A percentile compares a stretch with the other conserved stretches of the same genome.
Evolutionary conservation across 2,797 vertebrate species (phyloP).

Genomic region (Knipowitschia caucasica): DNA sequence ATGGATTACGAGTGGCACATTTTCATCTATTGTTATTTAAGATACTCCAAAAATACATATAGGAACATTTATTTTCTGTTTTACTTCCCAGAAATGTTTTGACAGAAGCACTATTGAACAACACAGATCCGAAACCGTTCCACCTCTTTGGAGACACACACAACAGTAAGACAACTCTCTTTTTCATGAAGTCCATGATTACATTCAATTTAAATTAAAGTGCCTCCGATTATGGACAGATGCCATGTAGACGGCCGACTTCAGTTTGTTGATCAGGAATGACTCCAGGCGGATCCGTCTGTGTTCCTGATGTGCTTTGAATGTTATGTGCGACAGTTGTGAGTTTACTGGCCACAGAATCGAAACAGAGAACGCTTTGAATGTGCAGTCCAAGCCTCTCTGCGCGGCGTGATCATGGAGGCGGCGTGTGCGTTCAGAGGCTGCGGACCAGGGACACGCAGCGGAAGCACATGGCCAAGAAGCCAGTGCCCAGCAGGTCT

Average conservation of each 20-base stretch:
- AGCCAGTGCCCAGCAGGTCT: slow-evolving; percentile 90
- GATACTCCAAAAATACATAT: too few relatives aligned
- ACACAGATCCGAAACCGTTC: too few relatives aligned
- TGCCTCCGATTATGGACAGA: too few relatives aligned
- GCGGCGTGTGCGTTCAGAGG: slow-evolving; percentile 43
- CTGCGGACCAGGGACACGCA: slow-evolving; percentile 68
- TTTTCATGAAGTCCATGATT: too few relatives aligned
- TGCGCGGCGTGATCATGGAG: neutral
- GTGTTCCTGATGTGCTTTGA: neutral
- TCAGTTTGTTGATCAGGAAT: slow-evolving; percentile 32
- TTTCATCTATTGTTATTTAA: too few relatives aligned
- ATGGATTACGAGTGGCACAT: too few relatives aligned
- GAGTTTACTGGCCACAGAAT: slow-evolving; percentile 10
- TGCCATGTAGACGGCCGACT: neutral
- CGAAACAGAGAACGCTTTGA: slow-evolving; percentile 16
- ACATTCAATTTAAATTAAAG: too few relatives aligned
- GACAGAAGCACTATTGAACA: too few relatives aligned
- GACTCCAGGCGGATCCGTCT: slow-evolving; percentile 2
- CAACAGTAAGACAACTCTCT: too few relatives aligned
- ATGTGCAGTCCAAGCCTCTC: slow-evolving; percentile 36
- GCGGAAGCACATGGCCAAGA: slow-evolving; percentile 86
- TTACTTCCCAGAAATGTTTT: too few relatives aligned
- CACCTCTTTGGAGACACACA: too few relatives aligned
- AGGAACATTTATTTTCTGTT: too few relatives aligned
- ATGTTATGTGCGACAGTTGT: slow-evolving; percentile 6